Conservation (phyloP, 2,888 invertebrate species). For the Exocentrus adspersus region DNA sequence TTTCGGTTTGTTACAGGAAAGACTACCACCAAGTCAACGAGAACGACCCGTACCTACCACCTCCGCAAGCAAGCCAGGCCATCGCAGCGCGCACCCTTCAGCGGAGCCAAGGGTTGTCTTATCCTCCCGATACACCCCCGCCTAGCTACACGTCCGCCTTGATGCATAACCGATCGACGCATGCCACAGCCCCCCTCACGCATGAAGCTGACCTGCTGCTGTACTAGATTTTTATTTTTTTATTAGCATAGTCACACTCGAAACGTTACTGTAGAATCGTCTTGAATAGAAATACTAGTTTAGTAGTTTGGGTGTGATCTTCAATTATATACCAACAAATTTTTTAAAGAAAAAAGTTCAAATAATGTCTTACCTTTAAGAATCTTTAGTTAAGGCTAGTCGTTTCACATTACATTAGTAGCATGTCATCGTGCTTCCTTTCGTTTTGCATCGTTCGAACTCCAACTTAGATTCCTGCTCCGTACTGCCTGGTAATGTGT, state of each 20-base stretch:
- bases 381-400: too few species aligned
- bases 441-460: too few species aligned
- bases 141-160: slow-evolving; percentile 71
- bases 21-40: slow-evolving; percentile 86
- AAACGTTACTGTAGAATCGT: too few species aligned
- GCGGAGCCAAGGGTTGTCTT: slow-evolving; percentile 78
- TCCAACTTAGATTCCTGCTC: too few species aligned
- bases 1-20: slow-evolving; percentile 67
- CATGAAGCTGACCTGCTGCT: slow-evolving; percentile 62
- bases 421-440: background rate
- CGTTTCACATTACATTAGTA: too few species aligned
- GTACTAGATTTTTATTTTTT: slow-evolving; percentile 59
- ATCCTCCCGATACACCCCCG: slow-evolving; percentile 69
- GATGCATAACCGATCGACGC: slow-evolving; percentile 62
- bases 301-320: too few species aligned
- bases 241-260: too few species aligned
- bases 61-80: slow-evolving; percentile 69
- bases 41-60: slow-evolving; percentile 83
- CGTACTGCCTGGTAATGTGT: too few species aligned
- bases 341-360: too few species aligned
- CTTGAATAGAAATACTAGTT: too few species aligned
- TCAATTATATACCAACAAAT: too few species aligned
- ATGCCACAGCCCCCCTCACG: slow-evolving; percentile 59
- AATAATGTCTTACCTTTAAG: too few species aligned
- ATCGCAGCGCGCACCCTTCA: slow-evolving; percentile 71